Conservation (phyloP, 2,113 vertebrate genomes). For the Nycticebus coucang region DNA sequence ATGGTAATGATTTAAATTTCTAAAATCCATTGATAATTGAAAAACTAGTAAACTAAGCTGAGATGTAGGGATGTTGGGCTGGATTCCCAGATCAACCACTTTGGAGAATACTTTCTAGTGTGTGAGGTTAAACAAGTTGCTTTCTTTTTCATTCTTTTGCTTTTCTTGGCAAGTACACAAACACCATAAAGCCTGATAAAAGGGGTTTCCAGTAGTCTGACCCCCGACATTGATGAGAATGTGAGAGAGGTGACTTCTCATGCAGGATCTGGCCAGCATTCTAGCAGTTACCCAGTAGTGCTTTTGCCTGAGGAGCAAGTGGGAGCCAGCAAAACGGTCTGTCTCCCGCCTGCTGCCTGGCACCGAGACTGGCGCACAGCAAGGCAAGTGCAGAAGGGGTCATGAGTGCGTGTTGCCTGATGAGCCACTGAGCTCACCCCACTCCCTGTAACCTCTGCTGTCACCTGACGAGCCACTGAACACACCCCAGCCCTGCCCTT, state of each 20-base stretch:
- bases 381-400: background rate
- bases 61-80: background rate
- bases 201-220: constrained; percentile 35
- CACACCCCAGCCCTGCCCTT: background rate
- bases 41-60: background rate
- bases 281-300: constrained; percentile 49
- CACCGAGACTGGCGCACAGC: background rate
- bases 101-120: background rate
- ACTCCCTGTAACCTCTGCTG: background rate
- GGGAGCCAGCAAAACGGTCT: constrained; percentile 52
- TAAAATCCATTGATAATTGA: background rate
- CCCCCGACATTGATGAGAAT: constrained; percentile 4
- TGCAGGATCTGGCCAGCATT: constrained; percentile 59
- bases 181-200: constrained; percentile 37
- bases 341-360: constrained; percentile 24
- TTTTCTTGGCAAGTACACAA: constrained; percentile 33
- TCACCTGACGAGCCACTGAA: background rate
- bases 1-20: constrained; percentile 27
- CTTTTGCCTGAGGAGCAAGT: constrained; percentile 59
- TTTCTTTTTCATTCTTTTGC: background rate
- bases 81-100: background rate
- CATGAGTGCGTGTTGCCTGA: background rate
- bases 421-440: background rate
- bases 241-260: constrained; percentile 62
- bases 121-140: background rate